phyloP scores from a whole-genome alignment of 2,797 vertebrate species.

The Otus scops region DNA sequence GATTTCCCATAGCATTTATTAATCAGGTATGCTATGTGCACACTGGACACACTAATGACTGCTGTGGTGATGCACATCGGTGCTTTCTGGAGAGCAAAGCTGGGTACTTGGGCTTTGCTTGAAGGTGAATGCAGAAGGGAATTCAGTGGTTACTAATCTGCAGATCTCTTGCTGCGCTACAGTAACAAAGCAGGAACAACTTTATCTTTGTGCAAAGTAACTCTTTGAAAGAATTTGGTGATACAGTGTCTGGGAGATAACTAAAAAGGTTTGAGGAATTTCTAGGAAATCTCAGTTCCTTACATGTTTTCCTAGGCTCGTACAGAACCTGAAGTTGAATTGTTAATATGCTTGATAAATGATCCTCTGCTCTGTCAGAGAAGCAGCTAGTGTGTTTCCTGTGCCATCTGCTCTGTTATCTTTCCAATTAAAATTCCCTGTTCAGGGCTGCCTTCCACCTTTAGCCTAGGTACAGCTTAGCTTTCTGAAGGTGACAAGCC shows the following conservation, averaged over 20 bases:
- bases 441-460: background rate
- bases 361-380: background rate
- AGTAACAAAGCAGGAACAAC: background rate
- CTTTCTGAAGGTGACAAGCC: background rate
- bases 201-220: background rate
- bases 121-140: background rate
- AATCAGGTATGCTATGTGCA: background rate
- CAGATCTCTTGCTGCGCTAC: background rate
- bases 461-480: background rate
- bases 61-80: fast-evolving
- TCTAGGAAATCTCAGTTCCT: background rate
- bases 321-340: background rate
- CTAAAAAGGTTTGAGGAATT: background rate
- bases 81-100: background rate
- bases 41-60: background rate
- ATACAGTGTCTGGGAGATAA: background rate
- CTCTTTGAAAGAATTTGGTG: background rate
- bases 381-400: background rate
- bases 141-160: background rate
- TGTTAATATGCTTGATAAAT: background rate
- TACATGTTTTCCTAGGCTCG: background rate
- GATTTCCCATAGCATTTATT: background rate
- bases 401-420: background rate
- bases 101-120: background rate
- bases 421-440: background rate